Conservation (phyloP, 2,113 vertebrate genomes). For the Etheostoma spectabile region DNA sequence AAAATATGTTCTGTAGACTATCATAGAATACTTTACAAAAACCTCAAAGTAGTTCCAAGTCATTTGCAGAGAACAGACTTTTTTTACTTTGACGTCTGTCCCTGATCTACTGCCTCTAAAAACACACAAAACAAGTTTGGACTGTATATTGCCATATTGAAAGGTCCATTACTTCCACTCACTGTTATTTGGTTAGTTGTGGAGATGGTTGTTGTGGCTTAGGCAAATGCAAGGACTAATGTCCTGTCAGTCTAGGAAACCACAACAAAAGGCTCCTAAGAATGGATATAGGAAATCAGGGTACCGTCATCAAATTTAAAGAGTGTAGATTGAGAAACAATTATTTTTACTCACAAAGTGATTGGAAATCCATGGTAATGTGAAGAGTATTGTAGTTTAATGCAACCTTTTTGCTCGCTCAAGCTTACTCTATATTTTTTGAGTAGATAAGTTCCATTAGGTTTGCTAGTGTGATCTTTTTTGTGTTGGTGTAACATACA, state of each 20-base stretch:
- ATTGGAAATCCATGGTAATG: background rate
- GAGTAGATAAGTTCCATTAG: constrained; percentile 20
- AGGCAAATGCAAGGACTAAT: background rate
- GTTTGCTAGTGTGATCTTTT: constrained; percentile 7
- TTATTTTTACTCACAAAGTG: background rate
- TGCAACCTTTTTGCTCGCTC: constrained; percentile 1
- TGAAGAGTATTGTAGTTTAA: constrained; percentile 6
- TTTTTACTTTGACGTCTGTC: background rate
- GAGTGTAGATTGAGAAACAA: background rate
- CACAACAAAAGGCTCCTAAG: background rate
- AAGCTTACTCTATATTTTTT: background rate
- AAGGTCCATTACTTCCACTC: background rate
- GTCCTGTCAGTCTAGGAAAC: too few relatives aligned
- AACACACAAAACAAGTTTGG: background rate
- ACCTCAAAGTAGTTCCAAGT: background rate
- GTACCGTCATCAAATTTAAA: background rate
- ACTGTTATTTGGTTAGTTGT: background rate
- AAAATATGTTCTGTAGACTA: background rate
- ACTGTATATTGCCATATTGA: too few relatives aligned
- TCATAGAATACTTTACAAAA: too few relatives aligned
- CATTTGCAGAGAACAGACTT: background rate
- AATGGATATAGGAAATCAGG: background rate
- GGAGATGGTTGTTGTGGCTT: background rate
- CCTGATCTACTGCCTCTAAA: too few relatives aligned
- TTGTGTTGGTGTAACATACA: constrained; percentile 9